Conservation (phyloP, 37 sponge, comb jelly and placozoan genomes). For the Halichondria panicea region DNA sequence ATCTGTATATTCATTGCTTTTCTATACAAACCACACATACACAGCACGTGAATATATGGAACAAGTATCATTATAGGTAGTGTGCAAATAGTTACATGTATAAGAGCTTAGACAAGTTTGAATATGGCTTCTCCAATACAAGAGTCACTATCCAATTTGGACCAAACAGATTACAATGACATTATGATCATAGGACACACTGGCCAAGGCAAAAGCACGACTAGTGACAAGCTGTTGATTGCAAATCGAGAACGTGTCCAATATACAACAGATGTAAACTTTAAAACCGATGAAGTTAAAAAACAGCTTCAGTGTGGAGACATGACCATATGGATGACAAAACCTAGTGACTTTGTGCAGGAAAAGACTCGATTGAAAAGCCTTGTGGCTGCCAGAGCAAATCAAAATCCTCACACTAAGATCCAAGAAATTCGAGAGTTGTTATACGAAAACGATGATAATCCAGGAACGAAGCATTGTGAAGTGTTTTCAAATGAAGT, state of each 20-base stretch:
- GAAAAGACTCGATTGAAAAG: not conserved
- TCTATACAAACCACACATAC: no score
- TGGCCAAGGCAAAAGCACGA: conserved; percentile 48
- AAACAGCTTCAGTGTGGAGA: no score
- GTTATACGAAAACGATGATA: not conserved
- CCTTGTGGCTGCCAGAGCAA: not conserved
- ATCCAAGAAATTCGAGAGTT: not conserved
- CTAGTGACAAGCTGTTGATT: conserved; percentile 35
- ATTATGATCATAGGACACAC: conserved; percentile 37
- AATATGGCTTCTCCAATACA: no score
- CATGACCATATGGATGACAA: not conserved
- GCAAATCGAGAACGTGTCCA: not conserved
- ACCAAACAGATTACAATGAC: conserved; percentile 21
- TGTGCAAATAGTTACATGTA: no score
- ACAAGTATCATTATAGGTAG: no score
- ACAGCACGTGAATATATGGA: no score
- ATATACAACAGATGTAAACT: no score
- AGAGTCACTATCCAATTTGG: no score
- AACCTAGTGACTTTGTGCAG: not conserved
- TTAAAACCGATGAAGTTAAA: not conserved
- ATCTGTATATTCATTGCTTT: no score
- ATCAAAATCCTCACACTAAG: not conserved
- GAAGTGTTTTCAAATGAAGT: conserved; percentile 13
- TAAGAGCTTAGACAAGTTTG: no score
- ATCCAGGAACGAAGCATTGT: not conserved